These are phyloP conservation scores for Eupleurogrammus muticus DNA, from an alignment of 2,797 vertebrate species.

Conservation along the genomic window DNA sequence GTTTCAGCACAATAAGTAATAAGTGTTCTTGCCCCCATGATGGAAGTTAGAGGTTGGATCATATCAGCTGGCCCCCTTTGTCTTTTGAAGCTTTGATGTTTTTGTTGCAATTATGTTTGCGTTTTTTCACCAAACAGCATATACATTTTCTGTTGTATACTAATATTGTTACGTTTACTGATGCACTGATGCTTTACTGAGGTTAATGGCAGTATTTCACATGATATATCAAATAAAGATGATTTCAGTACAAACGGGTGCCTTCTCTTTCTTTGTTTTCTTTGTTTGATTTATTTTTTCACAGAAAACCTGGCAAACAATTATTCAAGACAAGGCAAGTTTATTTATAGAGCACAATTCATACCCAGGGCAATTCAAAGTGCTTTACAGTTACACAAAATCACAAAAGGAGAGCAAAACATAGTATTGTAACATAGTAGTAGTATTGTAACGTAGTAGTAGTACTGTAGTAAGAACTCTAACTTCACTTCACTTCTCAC, in stretches of 20 bases:
- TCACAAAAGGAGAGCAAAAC: too few relatives aligned
- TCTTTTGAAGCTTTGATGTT: neutral
- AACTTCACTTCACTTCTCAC: neutral
- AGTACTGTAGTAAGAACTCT: too few relatives aligned
- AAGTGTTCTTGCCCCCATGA: neutral
- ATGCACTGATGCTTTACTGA: conserved; percentile 37
- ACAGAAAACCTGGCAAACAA: neutral
- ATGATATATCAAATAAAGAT: conserved; percentile 65
- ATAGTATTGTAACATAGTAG: too few relatives aligned
- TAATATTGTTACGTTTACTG: conserved; percentile 33
- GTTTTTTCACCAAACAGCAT: conserved; percentile 24
- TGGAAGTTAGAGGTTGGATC: neutral
- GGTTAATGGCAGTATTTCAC: conserved; percentile 33
- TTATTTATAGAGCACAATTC: too few relatives aligned
- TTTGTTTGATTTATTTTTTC: too few relatives aligned
- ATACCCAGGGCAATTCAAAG: too few relatives aligned
- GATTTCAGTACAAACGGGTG: conserved; percentile 50
- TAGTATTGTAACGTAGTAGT: too few relatives aligned
- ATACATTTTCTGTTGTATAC: conserved; percentile 7
- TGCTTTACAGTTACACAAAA: too few relatives aligned
- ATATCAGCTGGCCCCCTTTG: neutral
- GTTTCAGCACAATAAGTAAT: neutral
- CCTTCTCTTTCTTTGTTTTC: neutral
- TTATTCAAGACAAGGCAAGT: too few relatives aligned
- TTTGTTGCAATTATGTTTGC: neutral